A percentile compares a stretch with the other conserved stretches of the same genome.
These are phyloP conservation scores for Helostoma temminkii DNA, from an alignment of 2,797 vertebrate species.

Conservation along the genomic window DNA sequence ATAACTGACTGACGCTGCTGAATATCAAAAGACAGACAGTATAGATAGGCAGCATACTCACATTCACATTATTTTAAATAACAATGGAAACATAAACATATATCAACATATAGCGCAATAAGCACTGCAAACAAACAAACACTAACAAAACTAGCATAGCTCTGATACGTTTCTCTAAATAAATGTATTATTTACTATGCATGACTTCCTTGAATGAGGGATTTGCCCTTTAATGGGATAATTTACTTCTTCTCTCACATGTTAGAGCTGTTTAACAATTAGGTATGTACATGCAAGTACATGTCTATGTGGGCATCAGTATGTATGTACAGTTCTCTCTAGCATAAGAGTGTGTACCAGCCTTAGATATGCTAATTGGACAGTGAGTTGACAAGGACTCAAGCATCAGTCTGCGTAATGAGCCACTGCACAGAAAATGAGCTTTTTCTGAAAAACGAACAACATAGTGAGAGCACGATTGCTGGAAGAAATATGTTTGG, in stretches of 20 bases:
- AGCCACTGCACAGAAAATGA: conserved; percentile 66
- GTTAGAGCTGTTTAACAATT: conserved; percentile 66
- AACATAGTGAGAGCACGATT: conserved; percentile 34
- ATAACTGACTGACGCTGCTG: conserved; percentile 8
- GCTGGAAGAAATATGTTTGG: conserved; percentile 45
- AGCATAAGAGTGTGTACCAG: conserved; percentile 68
- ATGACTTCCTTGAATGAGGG: too few species aligned
- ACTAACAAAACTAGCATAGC: background rate
- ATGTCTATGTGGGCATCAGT: conserved; percentile 74
- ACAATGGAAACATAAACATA: background rate
- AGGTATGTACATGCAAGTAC: conserved; percentile 64
- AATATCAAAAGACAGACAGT: background rate
- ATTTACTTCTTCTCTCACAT: conserved; percentile 44
- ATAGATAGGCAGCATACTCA: background rate
- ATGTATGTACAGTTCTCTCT: conserved; percentile 68
- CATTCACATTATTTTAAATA: background rate
- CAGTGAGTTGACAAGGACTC: conserved; percentile 83
- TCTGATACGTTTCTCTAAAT: conserved; percentile 20
- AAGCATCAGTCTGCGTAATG: conserved; percentile 79
- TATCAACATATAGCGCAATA: background rate
- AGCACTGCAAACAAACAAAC: background rate
- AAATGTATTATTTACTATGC: conserved; percentile 30
- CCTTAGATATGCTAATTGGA: conserved; percentile 82
- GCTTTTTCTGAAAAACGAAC: conserved; percentile 59
- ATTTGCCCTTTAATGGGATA: conserved; percentile 19